phyloP scores from a whole-genome alignment of 2,113 vertebrate species.

The Ameiurus melas region DNA sequence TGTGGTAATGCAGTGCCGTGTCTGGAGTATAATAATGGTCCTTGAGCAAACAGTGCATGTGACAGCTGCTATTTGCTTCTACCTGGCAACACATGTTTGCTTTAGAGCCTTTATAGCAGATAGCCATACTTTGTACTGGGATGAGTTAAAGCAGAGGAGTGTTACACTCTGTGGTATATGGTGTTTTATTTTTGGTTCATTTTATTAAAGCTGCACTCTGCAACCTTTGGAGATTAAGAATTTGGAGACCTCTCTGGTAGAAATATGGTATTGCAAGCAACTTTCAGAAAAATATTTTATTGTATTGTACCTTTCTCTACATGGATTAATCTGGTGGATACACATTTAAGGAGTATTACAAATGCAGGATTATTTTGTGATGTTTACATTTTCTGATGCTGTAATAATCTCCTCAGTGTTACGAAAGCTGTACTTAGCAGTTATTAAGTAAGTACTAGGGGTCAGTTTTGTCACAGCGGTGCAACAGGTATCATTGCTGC shows the following conservation, averaged over 20 bases:
- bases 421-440: background rate
- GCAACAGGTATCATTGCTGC: background rate
- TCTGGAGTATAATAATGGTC: slow-evolving; percentile 6
- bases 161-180: background rate
- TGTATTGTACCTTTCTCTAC: background rate
- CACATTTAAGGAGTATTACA: background rate
- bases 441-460: background rate
- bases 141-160: background rate
- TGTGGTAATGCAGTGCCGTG: slow-evolving; percentile 15
- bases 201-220: background rate
- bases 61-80: slow-evolving; percentile 58
- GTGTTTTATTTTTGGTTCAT: background rate
- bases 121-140: slow-evolving; percentile 43
- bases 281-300: background rate
- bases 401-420: background rate
- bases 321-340: background rate
- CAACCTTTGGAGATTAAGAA: background rate
- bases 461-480: background rate
- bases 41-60: slow-evolving; percentile 62
- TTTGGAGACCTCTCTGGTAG: background rate
- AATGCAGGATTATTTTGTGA: background rate
- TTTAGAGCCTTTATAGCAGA: slow-evolving; percentile 43
- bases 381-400: background rate
- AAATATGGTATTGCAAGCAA: background rate
- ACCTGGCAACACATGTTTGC: slow-evolving; percentile 76